A percentile compares a stretch with the other conserved stretches of the same genome.
Evolutionary conservation across 2,888 invertebrate genomes (phyloP).

Genomic region (Volucella zonaria): DNA sequence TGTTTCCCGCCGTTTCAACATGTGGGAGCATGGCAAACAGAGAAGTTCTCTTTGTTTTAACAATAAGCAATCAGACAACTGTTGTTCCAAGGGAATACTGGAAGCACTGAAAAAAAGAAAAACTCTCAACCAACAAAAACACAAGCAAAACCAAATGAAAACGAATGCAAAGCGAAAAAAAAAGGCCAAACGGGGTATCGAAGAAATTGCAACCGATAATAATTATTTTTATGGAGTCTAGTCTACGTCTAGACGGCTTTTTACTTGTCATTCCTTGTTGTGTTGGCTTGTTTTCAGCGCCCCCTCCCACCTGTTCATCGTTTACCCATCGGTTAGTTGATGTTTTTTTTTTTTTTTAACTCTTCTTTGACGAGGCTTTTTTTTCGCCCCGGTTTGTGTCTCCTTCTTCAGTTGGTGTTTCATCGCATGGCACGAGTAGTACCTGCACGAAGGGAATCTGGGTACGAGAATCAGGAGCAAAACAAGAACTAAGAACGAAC

Average conservation of each 20-base stretch:
- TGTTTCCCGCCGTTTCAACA: conserved; percentile 27
- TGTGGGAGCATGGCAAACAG: conserved; percentile 22
- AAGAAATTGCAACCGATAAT: conserved; percentile 83
- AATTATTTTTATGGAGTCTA: conserved; percentile 83
- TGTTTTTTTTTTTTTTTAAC: conserved; percentile 1
- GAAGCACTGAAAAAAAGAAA: neutral
- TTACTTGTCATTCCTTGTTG: conserved; percentile 76
- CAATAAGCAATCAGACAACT: conserved; percentile 69
- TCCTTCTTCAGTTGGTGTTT: conserved; percentile 27
- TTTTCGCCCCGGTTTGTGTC: conserved; percentile 8
- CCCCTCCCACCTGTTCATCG: no score
- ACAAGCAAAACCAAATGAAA: conserved; percentile 4
- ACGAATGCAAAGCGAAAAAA: conserved; percentile 18
- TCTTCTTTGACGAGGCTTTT: conserved; percentile 11
- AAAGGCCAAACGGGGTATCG: conserved; percentile 74
- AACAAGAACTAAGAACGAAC: neutral
- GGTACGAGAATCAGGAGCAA: no score
- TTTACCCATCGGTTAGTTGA: no score
- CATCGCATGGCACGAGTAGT: conserved; percentile 8
- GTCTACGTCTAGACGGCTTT: conserved; percentile 82
- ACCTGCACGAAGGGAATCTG: conserved; percentile 27
- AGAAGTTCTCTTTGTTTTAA: conserved; percentile 54
- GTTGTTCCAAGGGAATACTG: conserved; percentile 57
- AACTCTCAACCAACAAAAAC: conserved; percentile 3
- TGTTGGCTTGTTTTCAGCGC: conserved; percentile 22